phyloP scores from a whole-genome alignment of 2,113 vertebrate species.

The Scomber colias region DNA sequence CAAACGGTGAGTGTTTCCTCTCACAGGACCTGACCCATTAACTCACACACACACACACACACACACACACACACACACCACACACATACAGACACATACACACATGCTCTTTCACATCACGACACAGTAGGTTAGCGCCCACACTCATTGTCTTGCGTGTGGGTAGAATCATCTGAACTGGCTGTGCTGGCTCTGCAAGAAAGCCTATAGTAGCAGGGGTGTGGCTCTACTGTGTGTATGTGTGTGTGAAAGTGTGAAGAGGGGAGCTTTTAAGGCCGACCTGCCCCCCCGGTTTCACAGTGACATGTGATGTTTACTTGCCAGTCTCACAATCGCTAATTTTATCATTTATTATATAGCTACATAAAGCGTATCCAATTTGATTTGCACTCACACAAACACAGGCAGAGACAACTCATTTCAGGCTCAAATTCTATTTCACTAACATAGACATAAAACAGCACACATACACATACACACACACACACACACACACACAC shows the following conservation, averaged over 20 bases:
- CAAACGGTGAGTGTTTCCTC: slow-evolving; percentile 28
- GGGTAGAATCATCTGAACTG: slow-evolving; percentile 74
- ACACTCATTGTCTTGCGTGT: slow-evolving; percentile 62
- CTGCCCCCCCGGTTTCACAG: slow-evolving; percentile 38
- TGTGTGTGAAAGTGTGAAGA: slow-evolving; percentile 35
- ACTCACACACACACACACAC: slow-evolving; percentile 12
- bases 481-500: neutral
- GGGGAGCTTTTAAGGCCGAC: slow-evolving; percentile 5
- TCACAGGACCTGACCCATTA: slow-evolving; percentile 47
- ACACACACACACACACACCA: neutral
- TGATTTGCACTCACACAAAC: neutral
- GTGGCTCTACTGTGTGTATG: slow-evolving; percentile 32
- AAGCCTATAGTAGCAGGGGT: slow-evolving; percentile 54
- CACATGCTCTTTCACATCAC: slow-evolving; percentile 47
- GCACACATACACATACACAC: too few species aligned
- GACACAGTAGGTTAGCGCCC: slow-evolving; percentile 51
- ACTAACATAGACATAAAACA: slow-evolving; percentile 22
- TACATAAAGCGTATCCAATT: too few species aligned
- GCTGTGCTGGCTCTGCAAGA: slow-evolving; percentile 76
- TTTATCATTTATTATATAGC: neutral
- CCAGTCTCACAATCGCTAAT: slow-evolving; percentile 17
- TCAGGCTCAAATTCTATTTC: neutral
- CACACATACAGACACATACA: slow-evolving; percentile 2
- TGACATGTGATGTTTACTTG: slow-evolving; percentile 27
- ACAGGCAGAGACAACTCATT: neutral